Base-by-base conservation (phyloP, 2,888 invertebrate species). In the Drosophila tanythrix region DNA sequence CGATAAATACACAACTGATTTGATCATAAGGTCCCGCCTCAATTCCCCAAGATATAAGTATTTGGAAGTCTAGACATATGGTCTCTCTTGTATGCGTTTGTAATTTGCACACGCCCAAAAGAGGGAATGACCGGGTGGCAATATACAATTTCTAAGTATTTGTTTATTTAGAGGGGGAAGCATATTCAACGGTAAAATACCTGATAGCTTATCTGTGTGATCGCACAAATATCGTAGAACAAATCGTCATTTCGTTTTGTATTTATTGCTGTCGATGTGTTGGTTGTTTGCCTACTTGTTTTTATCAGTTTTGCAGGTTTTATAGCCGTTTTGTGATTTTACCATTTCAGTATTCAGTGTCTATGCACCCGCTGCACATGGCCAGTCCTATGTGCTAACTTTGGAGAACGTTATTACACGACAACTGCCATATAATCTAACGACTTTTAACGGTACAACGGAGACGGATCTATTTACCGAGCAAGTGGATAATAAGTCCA, bases 301-400 rank as follows among this genome's bases (percentile, higher is more conserved):
- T 69, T 72, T 67, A 60, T 72, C 69, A 74, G 53, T 48, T 46
- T 52, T 73, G 43, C 74, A 51, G 36, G 50, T 46, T 50, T n/a
- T 76, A 71, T 59, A 70, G 61, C 29, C 50, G 59, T 15, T 67
- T 69, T 64, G n/a, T 58, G 46, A 58, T 65, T 66, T 21, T 53
- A 56, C 74, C 82, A 81, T 92, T 92, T 85, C 91, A 92, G 93
- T 92, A 76, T 83, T 92, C 79, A 83, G 87, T 77, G 88, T 82
- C 79, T 83, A 75, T 73, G 77, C 88, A 82, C 75, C 84, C 56
- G 76, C 84, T 66, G 79, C 86, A 76, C 79, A 89, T 71, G 92
- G 89, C 27, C 92, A 92, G 68, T 88, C 91, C 53, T 90, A 90
- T 81, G 70, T 91, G 56, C 70, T 87, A 8, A 78, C 86, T 8